Conservation (phyloP, 2,888 invertebrate genomes). For the Stenodema calcarata region DNA sequence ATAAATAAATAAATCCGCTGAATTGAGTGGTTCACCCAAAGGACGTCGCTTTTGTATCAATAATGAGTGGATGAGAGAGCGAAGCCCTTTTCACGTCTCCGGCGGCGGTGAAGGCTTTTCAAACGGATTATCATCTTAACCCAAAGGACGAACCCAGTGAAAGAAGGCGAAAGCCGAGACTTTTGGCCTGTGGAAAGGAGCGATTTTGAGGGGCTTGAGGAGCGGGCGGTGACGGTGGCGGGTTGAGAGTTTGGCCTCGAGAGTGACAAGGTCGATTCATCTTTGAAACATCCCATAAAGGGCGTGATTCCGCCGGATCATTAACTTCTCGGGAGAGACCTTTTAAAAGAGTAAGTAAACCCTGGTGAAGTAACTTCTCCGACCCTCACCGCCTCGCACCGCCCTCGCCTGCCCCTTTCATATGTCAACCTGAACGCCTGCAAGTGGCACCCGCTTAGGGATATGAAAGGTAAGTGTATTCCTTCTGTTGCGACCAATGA, state of each 20-base stretch:
- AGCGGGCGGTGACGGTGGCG: background rate
- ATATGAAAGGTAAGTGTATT: background rate
- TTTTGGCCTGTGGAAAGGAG: background rate
- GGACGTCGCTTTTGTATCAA: background rate
- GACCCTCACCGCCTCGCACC: background rate
- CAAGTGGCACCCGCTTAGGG: background rate
- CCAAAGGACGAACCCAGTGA: background rate
- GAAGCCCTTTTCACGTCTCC: background rate
- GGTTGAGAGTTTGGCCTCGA: background rate
- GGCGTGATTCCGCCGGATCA: conserved; percentile 28
- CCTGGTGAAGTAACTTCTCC: background rate
- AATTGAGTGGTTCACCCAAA: background rate
- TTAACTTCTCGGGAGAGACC: conserved; percentile 16
- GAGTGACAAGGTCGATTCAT: conserved; percentile 2
- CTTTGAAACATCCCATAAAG: conserved; percentile 15
- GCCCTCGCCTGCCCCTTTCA: background rate
- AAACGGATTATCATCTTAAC: background rate
- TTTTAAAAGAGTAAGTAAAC: conserved; percentile 36
- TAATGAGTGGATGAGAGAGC: background rate
- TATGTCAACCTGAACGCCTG: background rate
- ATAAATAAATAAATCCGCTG: background rate
- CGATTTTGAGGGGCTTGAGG: background rate
- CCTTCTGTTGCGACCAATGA: background rate
- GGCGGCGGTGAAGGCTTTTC: background rate
- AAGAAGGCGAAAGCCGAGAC: background rate